Conservation (phyloP, 1,140 invertebrate genomes). For the Pogonognathellus flavescens region DNA sequence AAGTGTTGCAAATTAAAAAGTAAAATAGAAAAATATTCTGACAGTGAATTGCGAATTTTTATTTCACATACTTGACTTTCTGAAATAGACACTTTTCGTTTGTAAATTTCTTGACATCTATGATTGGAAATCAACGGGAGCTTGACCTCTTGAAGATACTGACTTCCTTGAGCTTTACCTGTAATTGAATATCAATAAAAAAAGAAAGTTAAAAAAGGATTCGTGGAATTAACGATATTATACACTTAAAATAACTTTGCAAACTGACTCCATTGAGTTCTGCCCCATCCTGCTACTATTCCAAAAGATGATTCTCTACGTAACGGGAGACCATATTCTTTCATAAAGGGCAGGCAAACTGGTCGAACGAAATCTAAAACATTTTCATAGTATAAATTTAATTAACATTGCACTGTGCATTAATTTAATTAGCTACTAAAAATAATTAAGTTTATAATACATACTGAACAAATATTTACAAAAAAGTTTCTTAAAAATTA, state of each 20-base stretch:
- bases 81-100: slow-evolving; percentile 52
- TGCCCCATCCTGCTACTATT: slow-evolving; percentile 64
- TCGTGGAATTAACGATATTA: not conserved
- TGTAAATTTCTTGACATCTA: slow-evolving; percentile 59
- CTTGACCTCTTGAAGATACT: slow-evolving; percentile 53
- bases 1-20: no score
- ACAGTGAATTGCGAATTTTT: slow-evolving; percentile 10
- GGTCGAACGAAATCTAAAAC: slow-evolving; percentile 61
- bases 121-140: slow-evolving; percentile 59
- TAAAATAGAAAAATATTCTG: not conserved
- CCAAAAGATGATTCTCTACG: not conserved
- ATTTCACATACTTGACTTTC: slow-evolving; percentile 52
- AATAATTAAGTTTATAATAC: no score
- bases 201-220: not conserved
- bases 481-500: not conserved
- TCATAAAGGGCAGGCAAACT: slow-evolving; percentile 63
- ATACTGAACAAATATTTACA: no score
- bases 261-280: slow-evolving; percentile 63
- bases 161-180: slow-evolving; percentile 58
- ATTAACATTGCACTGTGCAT: no score
- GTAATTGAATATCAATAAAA: not conserved
- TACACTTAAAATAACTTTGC: not conserved
- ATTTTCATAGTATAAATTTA: no score
- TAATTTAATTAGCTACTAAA: no score
- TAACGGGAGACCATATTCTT: slow-evolving; percentile 57